Percentiles rank a stretch among this genome's conserved stretches.
These are phyloP conservation scores for Spongilla lacustris DNA, from an alignment of 37 sponge, comb jelly and placozoan species.

Conservation along the genomic window DNA sequence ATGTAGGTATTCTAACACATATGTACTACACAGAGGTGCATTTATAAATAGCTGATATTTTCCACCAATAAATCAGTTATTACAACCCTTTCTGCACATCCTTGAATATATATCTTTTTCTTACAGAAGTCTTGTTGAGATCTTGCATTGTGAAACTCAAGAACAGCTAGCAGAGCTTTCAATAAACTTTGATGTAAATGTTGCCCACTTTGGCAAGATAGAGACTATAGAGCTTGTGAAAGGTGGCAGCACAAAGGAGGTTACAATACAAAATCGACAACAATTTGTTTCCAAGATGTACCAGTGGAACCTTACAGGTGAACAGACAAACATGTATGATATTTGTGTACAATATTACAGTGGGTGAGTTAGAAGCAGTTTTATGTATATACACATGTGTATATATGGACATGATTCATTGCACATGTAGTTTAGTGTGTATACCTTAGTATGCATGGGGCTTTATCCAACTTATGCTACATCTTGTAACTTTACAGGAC, in stretches of 20 bases:
- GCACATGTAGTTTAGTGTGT: too few relatives aligned
- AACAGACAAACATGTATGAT: not conserved
- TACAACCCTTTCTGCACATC: too few relatives aligned
- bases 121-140: slow-evolving; percentile 43
- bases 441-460: not conserved
- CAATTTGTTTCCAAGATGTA: slow-evolving; percentile 51
- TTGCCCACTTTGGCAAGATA: slow-evolving; percentile 60
- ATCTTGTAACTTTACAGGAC: too few relatives aligned
- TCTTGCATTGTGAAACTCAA: slow-evolving; percentile 39
- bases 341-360: not conserved
- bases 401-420: not conserved
- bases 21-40: too few relatives aligned
- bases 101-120: not conserved
- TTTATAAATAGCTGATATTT: too few relatives aligned
- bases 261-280: slow-evolving; percentile 53
- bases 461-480: not conserved
- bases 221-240: slow-evolving; percentile 53
- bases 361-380: too few relatives aligned
- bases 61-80: too few relatives aligned
- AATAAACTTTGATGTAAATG: slow-evolving; percentile 29
- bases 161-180: slow-evolving; percentile 44
- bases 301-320: slow-evolving; percentile 59
- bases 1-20: too few relatives aligned
- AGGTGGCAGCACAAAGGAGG: slow-evolving; percentile 49
- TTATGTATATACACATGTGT: not conserved